Evolutionary conservation across 2,888 invertebrate genomes (phyloP), one percentile per base, ranked within the genome.

Genomic region (Heteropelma amictum): DNA sequence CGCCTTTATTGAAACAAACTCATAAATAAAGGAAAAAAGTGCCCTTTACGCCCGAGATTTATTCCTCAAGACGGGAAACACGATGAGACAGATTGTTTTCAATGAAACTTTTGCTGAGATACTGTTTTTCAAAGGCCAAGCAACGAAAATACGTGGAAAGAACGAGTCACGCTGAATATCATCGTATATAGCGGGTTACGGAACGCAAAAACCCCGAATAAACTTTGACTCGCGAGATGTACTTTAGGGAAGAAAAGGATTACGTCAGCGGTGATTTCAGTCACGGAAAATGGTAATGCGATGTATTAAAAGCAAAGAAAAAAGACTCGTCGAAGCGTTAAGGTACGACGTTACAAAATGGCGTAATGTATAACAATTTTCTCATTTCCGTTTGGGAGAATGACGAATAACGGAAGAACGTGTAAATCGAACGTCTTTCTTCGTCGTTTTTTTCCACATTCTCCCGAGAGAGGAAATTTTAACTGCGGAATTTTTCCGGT

Each of bases 381-480:
- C 65, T 63, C 63, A 72, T 72, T 72, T 76, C 72, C 76, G 67
- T 76, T 72, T 60, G 40, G 30, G 54, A 61, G 33, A n/a, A n/a
- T 14, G 61, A 61, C 38, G 67, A 67, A 72, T 72, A 76, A 76
- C 72, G 76, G 76, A 72, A 63, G 58, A 45, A 40, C 40, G 63
- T 42, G 54, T 63, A 53, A 30, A 51, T 68, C 69, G 30, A 35
- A 21, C 35, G 26, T 30, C 54, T 61, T 65, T 65, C 53, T 65
- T 61, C n/a, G 40, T 58, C 42, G 28, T 14, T 28, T n/a, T n/a
- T n/a, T n/a, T n/a, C n/a, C n/a, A n/a, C n/a, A n/a, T n/a, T n/a
- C n/a, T n/a, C n/a, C n/a, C n/a, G n/a, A n/a, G n/a, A n/a, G n/a
- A n/a, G n/a, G n/a, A n/a, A n/a, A n/a, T n/a, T n/a, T n/a, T n/a